Base-by-base conservation (phyloP, 92 coral and sea anemone species). In the Epizoanthus ramosus region DNA sequence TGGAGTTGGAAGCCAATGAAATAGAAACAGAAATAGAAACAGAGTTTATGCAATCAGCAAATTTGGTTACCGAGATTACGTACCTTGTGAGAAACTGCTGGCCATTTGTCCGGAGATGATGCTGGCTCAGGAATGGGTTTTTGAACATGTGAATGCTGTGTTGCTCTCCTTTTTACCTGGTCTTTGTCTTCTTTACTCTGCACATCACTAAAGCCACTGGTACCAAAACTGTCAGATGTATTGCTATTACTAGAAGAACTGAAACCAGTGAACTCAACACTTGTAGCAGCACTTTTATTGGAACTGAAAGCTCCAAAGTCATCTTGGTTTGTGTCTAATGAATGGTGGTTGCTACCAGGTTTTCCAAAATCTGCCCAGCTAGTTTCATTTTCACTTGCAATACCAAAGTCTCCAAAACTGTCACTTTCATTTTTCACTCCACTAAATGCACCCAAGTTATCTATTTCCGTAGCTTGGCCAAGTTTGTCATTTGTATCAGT, bases 371-470 rank as follows among this genome's bases (percentile, higher is more conserved):
- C 23, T 22, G 61, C 75, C 80, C 72, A 63, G n/a, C 41, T 73
- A 72, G 41, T 24, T 33, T 75, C 39, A 73, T 21, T 63, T 47
- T 74, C 65, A 60, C 63, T 43, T 5, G 72, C 35, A 68, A 54
- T 19, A 68, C 22, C 18, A 19, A 59, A 63, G 35, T 19, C 50
- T 21, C 63, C 75, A 84, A 68, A 56, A 12, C 52, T 22, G 17
- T 58, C 73, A 75, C n/a, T 39, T 47, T 57, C 52, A 63, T 28
- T 53, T 37, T 31, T 53, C 0, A 12, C 45, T 8, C 19, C 68
- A 25, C 61, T 60, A 80, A 80, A 80, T 10, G 57, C 68, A 18
- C 63, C 75, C n/a, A 77, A 75, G 19, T 69, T 72, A 59, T 83
- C 73, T 67, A 66, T 63, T 24, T 56, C 58, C 0, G 50, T 66